Base-by-base conservation (phyloP, 2,888 invertebrate species). In the Ophioninae sp. region DNA sequence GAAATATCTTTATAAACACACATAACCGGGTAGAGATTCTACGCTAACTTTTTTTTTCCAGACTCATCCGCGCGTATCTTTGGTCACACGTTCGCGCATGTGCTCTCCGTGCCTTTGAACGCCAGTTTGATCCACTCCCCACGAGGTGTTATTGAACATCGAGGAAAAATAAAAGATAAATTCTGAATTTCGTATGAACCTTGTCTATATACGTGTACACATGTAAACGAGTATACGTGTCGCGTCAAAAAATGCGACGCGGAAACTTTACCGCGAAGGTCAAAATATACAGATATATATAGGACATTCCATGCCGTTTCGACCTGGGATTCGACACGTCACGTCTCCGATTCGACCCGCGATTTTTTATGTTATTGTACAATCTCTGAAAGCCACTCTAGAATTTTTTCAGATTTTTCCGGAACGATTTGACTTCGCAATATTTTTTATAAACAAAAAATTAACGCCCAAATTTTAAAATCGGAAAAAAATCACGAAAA, bases 91-190 rank as follows among this genome's bases (percentile, higher is more conserved):
- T 23, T 39, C 59, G 21, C 50, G 21, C 65, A 57, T 21, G 21
- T 23, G 6, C 39, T 62, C 62, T 86, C 85, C 87, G 85, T 81
- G 85, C 77, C 44, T 41, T 39, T 44, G 6, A n/a, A 20, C 83
- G 77, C 76, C 83, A 79, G 69, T 80, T 86, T 85, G 1, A 3
- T 86, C 83, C 85, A 87, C 85, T 86, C 87, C 86, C 50, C 87
- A 82, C 69, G 37, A 81, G 75, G 62, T 83, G 79, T 67, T 78
- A 78, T 83, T 82, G 69, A 74, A 61, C 70, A 84, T 86, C 86
- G 64, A 82, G 39, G 64, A 61, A 79, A 76, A 81, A 81, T 76
- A 70, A 59, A 64, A 57, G 44, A 81, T 80, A 50, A 76, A 81
- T 76, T 44, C 70, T 56, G 61, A 44, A 80, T 75, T 68, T 75